A percentile compares a stretch with the other conserved stretches of the same genome.
Conservation (phyloP, 2,888 invertebrate species). For the Electrophaes corylata region DNA sequence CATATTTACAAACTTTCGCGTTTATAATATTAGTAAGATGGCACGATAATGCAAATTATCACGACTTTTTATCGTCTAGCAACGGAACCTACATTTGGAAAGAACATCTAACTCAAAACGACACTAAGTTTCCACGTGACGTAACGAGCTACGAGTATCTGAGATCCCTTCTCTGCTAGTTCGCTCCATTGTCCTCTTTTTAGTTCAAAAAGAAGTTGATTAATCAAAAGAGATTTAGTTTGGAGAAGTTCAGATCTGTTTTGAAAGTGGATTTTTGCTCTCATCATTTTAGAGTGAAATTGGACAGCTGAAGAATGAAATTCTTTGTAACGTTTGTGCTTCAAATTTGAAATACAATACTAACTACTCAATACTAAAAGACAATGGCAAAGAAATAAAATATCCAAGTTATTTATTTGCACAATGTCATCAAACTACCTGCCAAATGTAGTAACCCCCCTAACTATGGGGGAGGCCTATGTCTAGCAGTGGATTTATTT, state of each 20-base stretch:
- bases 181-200: slow-evolving; percentile 24
- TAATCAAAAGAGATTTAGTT: slow-evolving; percentile 29
- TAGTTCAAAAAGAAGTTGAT: slow-evolving; percentile 24
- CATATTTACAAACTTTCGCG: too few relatives aligned
- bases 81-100: neutral
- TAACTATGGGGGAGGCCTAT: too few relatives aligned
- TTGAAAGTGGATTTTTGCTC: slow-evolving; percentile 11
- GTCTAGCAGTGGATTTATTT: too few relatives aligned
- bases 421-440: too few relatives aligned
- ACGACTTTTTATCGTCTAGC: neutral
- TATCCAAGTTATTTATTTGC: too few relatives aligned
- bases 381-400: too few relatives aligned
- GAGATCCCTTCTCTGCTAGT: slow-evolving; percentile 3
- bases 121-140: slow-evolving; percentile 4
- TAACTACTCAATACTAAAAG: too few relatives aligned
- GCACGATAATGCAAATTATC: too few relatives aligned
- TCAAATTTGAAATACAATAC: too few relatives aligned
- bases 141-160: slow-evolving; percentile 9
- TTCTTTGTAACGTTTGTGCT: neutral
- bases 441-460: too few relatives aligned
- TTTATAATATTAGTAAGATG: too few relatives aligned
- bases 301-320: neutral
- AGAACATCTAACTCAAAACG: slow-evolving; percentile 10
- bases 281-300: neutral
- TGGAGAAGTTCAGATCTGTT: slow-evolving; percentile 9